Base-by-base conservation (phyloP, 2,888 invertebrate species). In the Oscheius sp. region DNA sequence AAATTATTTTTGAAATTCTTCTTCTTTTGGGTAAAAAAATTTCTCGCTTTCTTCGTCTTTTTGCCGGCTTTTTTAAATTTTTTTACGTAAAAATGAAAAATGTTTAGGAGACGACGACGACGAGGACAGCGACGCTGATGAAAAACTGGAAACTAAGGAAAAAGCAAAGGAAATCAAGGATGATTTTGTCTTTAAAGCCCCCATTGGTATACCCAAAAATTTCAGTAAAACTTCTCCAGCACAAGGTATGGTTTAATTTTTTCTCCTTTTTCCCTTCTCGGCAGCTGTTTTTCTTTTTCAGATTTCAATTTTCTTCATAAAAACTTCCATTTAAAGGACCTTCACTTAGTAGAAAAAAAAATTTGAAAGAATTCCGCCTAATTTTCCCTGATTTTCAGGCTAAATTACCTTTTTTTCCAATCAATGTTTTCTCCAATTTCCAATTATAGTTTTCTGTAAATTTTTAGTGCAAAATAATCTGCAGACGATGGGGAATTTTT, bases 191-290 rank as follows among this genome's bases (percentile, higher is more conserved):
- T 81, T 81, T 59, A 81, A 79, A 72, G 73, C 75, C 46, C 81
- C 79, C 35, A 66, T 79, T 77, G 76, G 76, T 79, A 76, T 79
- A 46, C 79, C 81, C 56, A 69, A 76, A 79, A 78, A 75, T 70
- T 76, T 78, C 73, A 81, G 74, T 78, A 68, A 69, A 66, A 6
- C 53, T 18, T n/a, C 43, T 9, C 5, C 3, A 35, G 35, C 3
- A 13, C 43, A 23, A 71, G 71, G 71, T 71, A 71, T 18, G 71
- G 12, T 18, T 55, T 25, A 55, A 6, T 52, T 25, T 21, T 13
- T 5, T 23, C 23, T 21, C 5, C 2, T 55, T 55, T 9, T 3
- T 23, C 55, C 23, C 21, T 55, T 23, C 3, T 55, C 21, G 6
- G 21, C 21, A 18, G 49, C 3, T 7, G 55, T 23, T 7, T 55